Percentiles rank a stretch among this genome's conserved stretches.
phyloP scores from a whole-genome alignment of 1,140 invertebrate genomes.

The Ectropis grisescens region DNA sequence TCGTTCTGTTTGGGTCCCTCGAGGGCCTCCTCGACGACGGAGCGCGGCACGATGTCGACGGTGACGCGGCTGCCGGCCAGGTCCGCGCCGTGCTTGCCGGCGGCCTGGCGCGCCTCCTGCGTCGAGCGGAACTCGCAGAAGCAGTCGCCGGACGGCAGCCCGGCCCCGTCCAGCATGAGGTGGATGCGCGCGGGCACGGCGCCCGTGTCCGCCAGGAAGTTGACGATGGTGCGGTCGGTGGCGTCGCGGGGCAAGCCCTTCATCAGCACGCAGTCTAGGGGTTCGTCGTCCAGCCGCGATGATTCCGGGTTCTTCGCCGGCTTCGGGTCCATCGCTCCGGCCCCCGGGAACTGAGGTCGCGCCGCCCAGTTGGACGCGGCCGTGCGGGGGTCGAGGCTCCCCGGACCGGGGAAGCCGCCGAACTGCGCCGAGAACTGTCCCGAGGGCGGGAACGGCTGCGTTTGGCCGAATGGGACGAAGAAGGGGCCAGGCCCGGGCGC shows the following conservation, averaged over 20 bases:
- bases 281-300: conserved; percentile 25
- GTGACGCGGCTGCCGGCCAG: conserved; percentile 77
- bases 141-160: conserved; percentile 83
- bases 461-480: conserved; percentile 28
- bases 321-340: too few species aligned
- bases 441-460: conserved; percentile 20
- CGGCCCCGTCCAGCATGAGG: conserved; percentile 77
- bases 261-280: conserved; percentile 78
- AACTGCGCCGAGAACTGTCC: conserved; percentile 17
- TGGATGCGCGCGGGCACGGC: conserved; percentile 83
- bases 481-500: conserved; percentile 21
- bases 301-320: too few species aligned
- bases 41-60: conserved; percentile 76
- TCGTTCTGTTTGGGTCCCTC: conserved; percentile 34
- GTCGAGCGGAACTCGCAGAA: conserved; percentile 85
- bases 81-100: conserved; percentile 77
- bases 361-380: conserved; percentile 29
- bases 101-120: conserved; percentile 78
- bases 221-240: conserved; percentile 81
- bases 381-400: conserved; percentile 31
- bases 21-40: conserved; percentile 52
- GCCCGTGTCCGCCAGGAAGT: conserved; percentile 84
- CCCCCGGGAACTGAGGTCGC: conserved; percentile 21
- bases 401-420: conserved; percentile 24
- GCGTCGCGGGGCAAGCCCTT: conserved; percentile 82